phyloP scores from a whole-genome alignment of 2,888 invertebrate genomes.

The Stenurella melanura region DNA sequence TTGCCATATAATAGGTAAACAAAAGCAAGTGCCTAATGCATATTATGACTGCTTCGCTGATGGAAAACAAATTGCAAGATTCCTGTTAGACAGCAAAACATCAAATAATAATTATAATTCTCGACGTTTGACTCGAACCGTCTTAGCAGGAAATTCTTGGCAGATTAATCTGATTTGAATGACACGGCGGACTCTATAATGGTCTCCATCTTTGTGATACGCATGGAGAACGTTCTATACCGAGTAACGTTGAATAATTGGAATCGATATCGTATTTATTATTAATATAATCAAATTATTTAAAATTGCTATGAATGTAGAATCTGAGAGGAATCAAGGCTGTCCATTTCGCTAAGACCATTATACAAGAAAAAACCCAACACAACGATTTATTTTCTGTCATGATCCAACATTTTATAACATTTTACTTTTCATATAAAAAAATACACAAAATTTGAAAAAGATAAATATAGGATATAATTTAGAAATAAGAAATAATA shows the following conservation, averaged over 20 bases:
- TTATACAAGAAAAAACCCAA: too few species aligned
- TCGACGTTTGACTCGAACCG: not conserved
- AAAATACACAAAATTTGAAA: too few species aligned
- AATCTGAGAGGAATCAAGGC: too few species aligned
- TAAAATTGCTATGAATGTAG: too few species aligned
- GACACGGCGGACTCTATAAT: not conserved
- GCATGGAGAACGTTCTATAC: not conserved
- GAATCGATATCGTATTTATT: too few species aligned
- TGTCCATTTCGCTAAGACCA: too few species aligned
- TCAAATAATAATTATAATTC: conserved; percentile 7
- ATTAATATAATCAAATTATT: too few species aligned
- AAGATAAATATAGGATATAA: too few species aligned
- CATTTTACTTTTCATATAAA: too few species aligned
- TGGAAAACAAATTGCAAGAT: conserved; percentile 4
- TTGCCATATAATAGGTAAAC: not conserved
- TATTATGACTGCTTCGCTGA: not conserved
- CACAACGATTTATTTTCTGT: too few species aligned
- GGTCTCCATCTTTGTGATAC: not conserved
- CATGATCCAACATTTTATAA: too few species aligned
- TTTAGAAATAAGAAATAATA: too few species aligned
- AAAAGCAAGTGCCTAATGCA: not conserved
- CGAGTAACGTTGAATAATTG: not conserved
- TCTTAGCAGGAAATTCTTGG: conserved; percentile 5
- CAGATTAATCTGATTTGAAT: conserved; percentile 4
- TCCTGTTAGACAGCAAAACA: conserved; percentile 7